Evolutionary conservation across 2,797 vertebrate genomes (phyloP).

Genomic region (Rhadinocentrus ornatus): DNA sequence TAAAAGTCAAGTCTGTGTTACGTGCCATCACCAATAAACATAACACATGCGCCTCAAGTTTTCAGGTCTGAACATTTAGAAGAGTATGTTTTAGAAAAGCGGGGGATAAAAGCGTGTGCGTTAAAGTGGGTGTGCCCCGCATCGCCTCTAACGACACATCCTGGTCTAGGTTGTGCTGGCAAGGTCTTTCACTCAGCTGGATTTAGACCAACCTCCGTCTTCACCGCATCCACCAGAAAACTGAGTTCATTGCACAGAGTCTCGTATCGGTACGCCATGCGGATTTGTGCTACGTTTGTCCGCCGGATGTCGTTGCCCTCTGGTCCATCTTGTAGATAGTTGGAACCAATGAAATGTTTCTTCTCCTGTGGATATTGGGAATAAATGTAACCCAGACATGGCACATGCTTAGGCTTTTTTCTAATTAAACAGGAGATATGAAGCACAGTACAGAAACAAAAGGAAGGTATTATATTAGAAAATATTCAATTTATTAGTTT

Average conservation of each 20-base stretch:
- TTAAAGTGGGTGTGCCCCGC: background rate
- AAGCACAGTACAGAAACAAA: too few species aligned
- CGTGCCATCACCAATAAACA: background rate
- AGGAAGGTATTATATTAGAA: background rate
- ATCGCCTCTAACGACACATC: slow-evolving; percentile 1
- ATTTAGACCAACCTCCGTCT: slow-evolving; percentile 76
- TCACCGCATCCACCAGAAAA: slow-evolving; percentile 92
- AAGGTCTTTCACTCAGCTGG: slow-evolving; percentile 51
- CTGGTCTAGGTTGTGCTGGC: background rate
- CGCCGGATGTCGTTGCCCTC: slow-evolving; percentile 93
- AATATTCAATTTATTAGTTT: background rate
- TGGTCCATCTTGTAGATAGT: slow-evolving; percentile 93
- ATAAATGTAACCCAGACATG: background rate
- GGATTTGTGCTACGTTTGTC: slow-evolving; percentile 97
- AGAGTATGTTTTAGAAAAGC: background rate
- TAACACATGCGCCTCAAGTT: background rate
- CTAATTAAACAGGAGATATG: too few species aligned
- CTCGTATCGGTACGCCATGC: slow-evolving; percentile 94
- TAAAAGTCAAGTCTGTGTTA: slow-evolving; percentile 4
- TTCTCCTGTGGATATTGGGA: slow-evolving; percentile 86
- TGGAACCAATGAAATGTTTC: slow-evolving; percentile 90
- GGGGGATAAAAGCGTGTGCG: background rate
- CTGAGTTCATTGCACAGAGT: slow-evolving; percentile 95
- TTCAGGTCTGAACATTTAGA: background rate
- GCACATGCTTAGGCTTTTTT: background rate